Evolutionary conservation across 2,797 vertebrate species (phyloP).

Genomic region (Alectoris magna): DNA sequence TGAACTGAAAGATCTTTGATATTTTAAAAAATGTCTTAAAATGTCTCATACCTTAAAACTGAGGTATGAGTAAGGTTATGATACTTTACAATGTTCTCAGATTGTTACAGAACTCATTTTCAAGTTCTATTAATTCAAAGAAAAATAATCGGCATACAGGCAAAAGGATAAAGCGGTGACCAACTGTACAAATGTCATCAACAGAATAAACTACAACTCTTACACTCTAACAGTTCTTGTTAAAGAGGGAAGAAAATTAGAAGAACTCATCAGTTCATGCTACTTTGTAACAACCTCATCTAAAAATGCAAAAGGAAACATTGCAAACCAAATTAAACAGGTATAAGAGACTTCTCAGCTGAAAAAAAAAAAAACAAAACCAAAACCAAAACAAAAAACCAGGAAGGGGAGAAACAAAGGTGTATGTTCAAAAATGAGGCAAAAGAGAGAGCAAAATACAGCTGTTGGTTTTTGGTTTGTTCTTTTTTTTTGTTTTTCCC

Average conservation of each 20-base stretch:
- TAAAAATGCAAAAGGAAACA: constrained; percentile 43
- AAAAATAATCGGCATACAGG: neutral
- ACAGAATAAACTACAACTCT: neutral
- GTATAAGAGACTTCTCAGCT: neutral
- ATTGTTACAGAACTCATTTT: neutral
- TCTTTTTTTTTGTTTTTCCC: neutral
- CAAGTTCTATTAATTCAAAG: neutral
- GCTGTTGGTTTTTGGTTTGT: neutral
- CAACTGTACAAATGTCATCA: neutral
- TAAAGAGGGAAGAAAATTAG: constrained; percentile 2
- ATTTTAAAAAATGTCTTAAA: neutral
- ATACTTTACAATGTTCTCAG: neutral
- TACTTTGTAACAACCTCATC: constrained; percentile 14
- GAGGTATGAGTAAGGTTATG: neutral
- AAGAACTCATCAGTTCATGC: neutral
- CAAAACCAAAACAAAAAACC: neutral
- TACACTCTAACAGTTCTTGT: neutral
- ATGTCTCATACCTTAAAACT: neutral
- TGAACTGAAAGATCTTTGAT: neutral
- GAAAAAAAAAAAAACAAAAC: neutral
- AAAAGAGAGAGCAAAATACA: constrained; percentile 51
- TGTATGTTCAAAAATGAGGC: constrained; percentile 4
- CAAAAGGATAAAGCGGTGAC: neutral
- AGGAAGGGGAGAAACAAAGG: neutral
- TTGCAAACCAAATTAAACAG: constrained; percentile 27